Base-by-base conservation (phyloP, 2,113 vertebrate genomes). In the Himantopus leucocephalus region DNA sequence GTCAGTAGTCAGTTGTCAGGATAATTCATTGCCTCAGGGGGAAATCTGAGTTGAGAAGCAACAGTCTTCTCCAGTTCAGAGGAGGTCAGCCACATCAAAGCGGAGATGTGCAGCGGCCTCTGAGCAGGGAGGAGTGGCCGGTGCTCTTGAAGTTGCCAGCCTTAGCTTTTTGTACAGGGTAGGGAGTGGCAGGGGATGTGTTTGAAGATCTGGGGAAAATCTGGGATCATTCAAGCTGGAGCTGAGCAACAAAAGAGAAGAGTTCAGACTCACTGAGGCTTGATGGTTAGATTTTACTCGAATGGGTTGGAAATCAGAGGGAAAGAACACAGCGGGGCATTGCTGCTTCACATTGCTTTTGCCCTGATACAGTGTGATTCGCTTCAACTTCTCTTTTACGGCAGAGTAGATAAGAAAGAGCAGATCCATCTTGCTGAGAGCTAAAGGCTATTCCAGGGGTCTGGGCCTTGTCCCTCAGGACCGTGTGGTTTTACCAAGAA, bases 21-120 rank as follows among this genome's bases (percentile, higher is more conserved):
- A 82, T 91, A 92, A 96, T 95, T 94, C 91, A 95, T 70, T 20
- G 91, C 95, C 91, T 53, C 62, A 2, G 48, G 92, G 92, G 66
- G 85, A 86, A 80, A 91, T 23, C 26, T 20, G 89, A 85, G 94
- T 91, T 92, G 84, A 91, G 96, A 58, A 90, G 93, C 94, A 58
- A 58, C 58, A 48, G 92, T 60, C 67, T 34, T 70, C 88, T 78
- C 48, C 63, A 24, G 90, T 62, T 92, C 80, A 64, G 84, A 75
- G 75, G 91, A 92, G 96, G 91, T 93, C 97, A 94, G 92, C 71
- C 95, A 88, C 97, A 94, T 96, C 97, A 96, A 96, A 97, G 96
- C 6, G 0, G 72, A 23, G 70, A 94, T 80, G 92, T 60, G 82
- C 91, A 20, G 68, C 1, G 27, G 75, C 80, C 94, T 85, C 84